Evolutionary conservation across 1,140 invertebrate genomes (phyloP).

Genomic region (Drosophila obscura): DNA sequence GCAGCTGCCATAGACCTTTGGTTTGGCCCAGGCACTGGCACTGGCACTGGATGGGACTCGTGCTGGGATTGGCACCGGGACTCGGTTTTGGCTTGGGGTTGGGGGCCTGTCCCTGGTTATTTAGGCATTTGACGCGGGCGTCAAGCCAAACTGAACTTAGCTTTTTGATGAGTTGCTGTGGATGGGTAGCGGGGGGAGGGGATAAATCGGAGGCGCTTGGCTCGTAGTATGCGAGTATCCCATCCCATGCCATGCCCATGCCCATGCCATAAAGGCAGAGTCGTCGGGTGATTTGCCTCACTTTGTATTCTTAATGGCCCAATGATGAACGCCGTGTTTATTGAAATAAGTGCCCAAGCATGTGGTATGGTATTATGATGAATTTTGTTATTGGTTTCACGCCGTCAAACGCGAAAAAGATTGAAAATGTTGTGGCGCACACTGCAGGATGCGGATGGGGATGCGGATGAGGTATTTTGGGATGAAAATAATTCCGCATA

Average conservation of each 20-base stretch:
- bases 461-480: too few species aligned
- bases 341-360: constrained; percentile 49
- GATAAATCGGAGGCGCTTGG: too few species aligned
- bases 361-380: constrained; percentile 5
- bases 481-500: too few species aligned
- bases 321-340: constrained; percentile 43
- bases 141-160: constrained; percentile 36
- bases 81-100: background rate
- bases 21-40: background rate
- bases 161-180: constrained; percentile 24
- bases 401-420: constrained; percentile 18
- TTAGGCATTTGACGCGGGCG: constrained; percentile 23
- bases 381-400: constrained; percentile 14
- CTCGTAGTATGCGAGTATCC: too few species aligned
- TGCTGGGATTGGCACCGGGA: background rate
- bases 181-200: background rate
- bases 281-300: constrained; percentile 41
- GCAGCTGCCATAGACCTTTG: constrained; percentile 17
- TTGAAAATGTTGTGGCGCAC: background rate
- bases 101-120: constrained; percentile 1
- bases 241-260: too few species aligned
- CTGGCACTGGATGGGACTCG: too few species aligned
- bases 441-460: too few species aligned
- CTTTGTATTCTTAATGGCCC: constrained; percentile 54
- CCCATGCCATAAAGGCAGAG: constrained; percentile 17